Base-by-base conservation (phyloP, 2,888 invertebrate genomes). In the Cantharis flavilabris region DNA sequence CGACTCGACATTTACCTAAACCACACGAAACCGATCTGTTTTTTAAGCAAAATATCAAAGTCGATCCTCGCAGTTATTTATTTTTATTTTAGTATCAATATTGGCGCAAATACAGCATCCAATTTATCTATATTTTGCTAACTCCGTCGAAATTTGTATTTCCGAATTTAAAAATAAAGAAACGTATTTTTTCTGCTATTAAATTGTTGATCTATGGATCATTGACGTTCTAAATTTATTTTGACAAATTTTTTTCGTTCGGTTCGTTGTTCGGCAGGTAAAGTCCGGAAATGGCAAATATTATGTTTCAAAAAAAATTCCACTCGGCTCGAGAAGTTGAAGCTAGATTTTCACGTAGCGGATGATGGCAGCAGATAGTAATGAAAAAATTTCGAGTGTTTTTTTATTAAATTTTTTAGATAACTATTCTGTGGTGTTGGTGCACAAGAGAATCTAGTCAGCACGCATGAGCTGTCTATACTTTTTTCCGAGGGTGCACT, bases 401-500 rank as follows among this genome's bases (percentile, higher is more conserved):
- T 49, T 49, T 49, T 49, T 49, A 49, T 49, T 49, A 49, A 49
- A 49, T 49, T 49, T 49, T 49, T 49, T 49, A 49, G 49, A 49
- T n/a, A 49, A 49, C 49, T 49, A 49, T 49, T n/a, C 49, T n/a
- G 49, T n/a, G 49, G 49, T 49, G 30, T 16, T 69, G 18, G 28
- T 69, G 28, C 69, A 69, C 28, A 30, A 70, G 72, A 69, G 73
- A 73, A 49, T 7, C 16, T 73, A 70, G 64, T 11, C 20, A 71
- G 70, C 78, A 76, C 76, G 77, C 70, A 74, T 74, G 75, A 62
- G 69, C 75, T 71, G 80, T 80, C 81, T 73, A 81, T 79, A 78
- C 76, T 80, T 76, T 71, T 73, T 77, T 79, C 79, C 80, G 75
- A 82, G 80, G 81, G 82, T 81, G 80, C 82, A 82, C 76, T 81